These are phyloP conservation scores for Fragum whitleyi DNA, from an alignment of 2,888 invertebrate species.

Conservation along the genomic window DNA sequence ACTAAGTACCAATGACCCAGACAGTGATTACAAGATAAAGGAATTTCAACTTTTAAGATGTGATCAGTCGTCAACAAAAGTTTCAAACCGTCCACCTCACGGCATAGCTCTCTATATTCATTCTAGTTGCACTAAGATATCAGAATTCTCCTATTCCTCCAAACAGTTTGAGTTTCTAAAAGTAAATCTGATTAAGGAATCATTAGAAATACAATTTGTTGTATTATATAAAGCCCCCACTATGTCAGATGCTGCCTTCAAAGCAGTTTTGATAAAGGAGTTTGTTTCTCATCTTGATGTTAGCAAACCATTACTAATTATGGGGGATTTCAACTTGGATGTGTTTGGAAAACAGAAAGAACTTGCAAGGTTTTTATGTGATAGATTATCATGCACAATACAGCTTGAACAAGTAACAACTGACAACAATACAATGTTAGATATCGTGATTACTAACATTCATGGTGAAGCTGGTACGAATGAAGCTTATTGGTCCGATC, in stretches of 20 bases:
- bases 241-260: neutral
- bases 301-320: neutral
- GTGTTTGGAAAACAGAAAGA: neutral
- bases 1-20: neutral
- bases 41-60: constrained; percentile 15
- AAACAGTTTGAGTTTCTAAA: neutral
- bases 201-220: neutral
- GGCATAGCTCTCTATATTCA: constrained; percentile 17
- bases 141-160: neutral
- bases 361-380: neutral
- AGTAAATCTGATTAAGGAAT: neutral
- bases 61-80: constrained; percentile 2
- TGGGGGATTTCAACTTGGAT: constrained; percentile 16
- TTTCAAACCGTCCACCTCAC: constrained; percentile 19
- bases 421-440: constrained; percentile 2
- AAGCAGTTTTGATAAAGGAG: neutral
- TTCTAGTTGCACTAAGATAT: neutral
- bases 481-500: constrained; percentile 31
- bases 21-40: constrained; percentile 17
- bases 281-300: neutral
- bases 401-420: constrained; percentile 10
- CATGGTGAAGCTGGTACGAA: neutral
- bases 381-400: neutral
- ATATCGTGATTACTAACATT: constrained; percentile 6
- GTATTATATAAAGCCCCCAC: constrained; percentile 15